Evolutionary conservation across 2,113 vertebrate genomes (phyloP).

Genomic region (Crotophaga sulcirostris): DNA sequence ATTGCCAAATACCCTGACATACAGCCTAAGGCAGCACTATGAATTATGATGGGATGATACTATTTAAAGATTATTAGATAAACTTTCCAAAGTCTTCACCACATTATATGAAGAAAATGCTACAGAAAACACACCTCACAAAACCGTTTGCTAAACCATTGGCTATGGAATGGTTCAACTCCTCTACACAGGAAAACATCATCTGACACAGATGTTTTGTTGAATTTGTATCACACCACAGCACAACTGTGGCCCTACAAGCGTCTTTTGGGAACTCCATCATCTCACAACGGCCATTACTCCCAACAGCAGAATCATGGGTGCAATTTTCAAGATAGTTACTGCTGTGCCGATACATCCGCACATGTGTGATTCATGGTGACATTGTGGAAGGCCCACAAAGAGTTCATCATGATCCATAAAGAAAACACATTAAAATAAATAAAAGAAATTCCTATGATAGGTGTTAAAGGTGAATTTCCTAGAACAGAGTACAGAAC

Average conservation of each 20-base stretch:
- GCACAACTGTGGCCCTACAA: neutral
- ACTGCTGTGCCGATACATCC: neutral
- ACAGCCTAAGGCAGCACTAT: neutral
- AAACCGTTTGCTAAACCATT: neutral
- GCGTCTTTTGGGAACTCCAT: neutral
- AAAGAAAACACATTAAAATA: neutral
- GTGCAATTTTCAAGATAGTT: neutral
- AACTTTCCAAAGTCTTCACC: neutral
- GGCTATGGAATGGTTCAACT: neutral
- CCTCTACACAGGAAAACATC: neutral
- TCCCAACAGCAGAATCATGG: neutral
- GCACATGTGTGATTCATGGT: neutral
- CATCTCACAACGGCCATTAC: neutral
- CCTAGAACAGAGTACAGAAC: neutral
- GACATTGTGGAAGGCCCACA: neutral
- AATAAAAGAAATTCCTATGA: neutral
- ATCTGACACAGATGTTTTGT: constrained; percentile 3
- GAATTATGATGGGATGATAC: neutral
- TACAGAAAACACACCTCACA: neutral
- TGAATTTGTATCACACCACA: neutral
- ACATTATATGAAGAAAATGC: neutral
- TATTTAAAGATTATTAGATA: neutral
- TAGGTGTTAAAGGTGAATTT: neutral
- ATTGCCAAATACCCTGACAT: neutral
- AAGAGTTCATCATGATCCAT: neutral